phyloP scores from a whole-genome alignment of 2,113 vertebrate genomes.

The Donacobius atricapilla region DNA sequence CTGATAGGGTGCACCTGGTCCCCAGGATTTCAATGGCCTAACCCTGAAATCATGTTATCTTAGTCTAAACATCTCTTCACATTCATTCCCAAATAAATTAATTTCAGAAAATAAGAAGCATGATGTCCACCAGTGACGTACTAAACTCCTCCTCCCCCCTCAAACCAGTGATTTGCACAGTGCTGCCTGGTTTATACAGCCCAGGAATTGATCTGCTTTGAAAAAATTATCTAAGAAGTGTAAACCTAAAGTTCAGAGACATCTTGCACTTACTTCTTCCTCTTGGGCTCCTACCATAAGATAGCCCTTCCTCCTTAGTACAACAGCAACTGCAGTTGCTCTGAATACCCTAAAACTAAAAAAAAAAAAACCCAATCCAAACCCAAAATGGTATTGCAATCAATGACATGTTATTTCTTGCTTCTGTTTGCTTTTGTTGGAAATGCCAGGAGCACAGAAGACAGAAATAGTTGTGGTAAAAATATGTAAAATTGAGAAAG shows the following conservation, averaged over 20 bases:
- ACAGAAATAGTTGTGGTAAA: not conserved
- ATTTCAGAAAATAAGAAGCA: not conserved
- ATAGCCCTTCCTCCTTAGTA: not conserved
- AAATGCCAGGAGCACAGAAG: not conserved
- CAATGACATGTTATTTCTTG: not conserved
- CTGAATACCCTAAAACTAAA: not conserved
- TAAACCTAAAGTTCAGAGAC: not conserved
- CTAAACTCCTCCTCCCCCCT: not conserved
- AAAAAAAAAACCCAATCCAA: not conserved
- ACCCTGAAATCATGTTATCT: not conserved
- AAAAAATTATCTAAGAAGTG: not conserved
- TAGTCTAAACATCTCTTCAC: not conserved
- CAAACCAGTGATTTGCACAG: not conserved
- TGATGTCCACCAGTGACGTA: not conserved
- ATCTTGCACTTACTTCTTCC: not conserved
- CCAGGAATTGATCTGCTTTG: not conserved
- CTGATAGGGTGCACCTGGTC: accelerated
- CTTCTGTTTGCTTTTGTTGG: not conserved
- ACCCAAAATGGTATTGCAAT: not conserved
- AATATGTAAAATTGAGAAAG: not conserved
- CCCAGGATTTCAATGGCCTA: not conserved
- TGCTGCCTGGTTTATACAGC: not conserved
- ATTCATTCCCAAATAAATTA: not conserved
- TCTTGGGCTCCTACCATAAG: not conserved
- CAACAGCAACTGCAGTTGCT: not conserved